Evolutionary conservation across 2,113 vertebrate genomes (phyloP).

Genomic region (Dromiciops gliroides): DNA sequence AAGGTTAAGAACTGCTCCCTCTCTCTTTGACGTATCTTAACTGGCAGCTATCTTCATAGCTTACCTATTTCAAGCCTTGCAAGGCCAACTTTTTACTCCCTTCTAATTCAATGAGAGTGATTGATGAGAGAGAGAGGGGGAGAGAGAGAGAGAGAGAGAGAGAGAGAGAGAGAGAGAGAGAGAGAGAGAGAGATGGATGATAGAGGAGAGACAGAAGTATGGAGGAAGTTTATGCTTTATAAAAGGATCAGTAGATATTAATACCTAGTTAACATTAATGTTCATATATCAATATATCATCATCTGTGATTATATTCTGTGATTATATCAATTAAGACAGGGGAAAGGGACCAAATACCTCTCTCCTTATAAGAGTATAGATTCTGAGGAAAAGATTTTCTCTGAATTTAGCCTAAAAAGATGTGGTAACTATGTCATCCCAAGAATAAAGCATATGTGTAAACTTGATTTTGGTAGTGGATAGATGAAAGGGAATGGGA

Average conservation of each 20-base stretch:
- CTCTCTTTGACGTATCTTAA: background rate
- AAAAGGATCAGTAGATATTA: background rate
- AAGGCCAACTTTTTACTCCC: background rate
- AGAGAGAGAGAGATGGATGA: no score
- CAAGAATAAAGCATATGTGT: no score
- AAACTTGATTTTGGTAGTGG: background rate
- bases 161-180: no score
- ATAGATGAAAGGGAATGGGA: background rate
- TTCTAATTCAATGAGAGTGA: background rate
- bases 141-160: no score
- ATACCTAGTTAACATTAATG: background rate
- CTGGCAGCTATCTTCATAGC: background rate
- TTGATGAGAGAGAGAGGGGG: no score
- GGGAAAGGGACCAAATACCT: background rate
- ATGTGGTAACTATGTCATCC: background rate
- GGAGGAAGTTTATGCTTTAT: background rate
- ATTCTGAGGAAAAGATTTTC: background rate
- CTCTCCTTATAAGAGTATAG: background rate
- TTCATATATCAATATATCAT: background rate
- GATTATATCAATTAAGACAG: background rate
- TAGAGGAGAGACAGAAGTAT: no score
- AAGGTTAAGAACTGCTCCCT: background rate
- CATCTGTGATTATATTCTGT: background rate
- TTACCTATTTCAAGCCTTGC: background rate
- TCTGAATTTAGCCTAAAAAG: background rate